Evolutionary conservation across 1,140 invertebrate genomes (phyloP).

Genomic region (Drosophila ohnishii): DNA sequence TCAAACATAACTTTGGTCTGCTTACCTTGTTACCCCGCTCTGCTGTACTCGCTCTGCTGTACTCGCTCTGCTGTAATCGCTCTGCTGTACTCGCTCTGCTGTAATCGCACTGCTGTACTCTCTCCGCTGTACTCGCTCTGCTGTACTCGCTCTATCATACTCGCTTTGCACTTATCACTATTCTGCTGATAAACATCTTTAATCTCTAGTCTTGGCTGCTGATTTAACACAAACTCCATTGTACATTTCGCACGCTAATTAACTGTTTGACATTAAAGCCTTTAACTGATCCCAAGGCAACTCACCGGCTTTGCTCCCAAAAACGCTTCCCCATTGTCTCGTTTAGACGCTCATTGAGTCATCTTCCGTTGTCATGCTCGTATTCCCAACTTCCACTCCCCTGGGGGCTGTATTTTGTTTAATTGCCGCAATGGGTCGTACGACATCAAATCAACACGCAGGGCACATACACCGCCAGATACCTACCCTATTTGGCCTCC

Average conservation of each 20-base stretch:
- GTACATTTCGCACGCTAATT: conserved; percentile 11
- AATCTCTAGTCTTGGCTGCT: too few relatives aligned
- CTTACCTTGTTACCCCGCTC: too few relatives aligned
- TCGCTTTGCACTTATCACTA: neutral
- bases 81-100: neutral
- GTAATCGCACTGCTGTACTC: neutral
- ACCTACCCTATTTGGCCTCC: neutral
- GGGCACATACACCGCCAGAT: conserved; percentile 44
- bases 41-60: neutral
- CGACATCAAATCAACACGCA: conserved; percentile 60
- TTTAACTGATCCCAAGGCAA: conserved; percentile 1
- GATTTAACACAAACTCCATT: neutral
- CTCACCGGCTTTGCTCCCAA: neutral
- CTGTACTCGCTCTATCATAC: neutral
- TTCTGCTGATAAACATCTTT: neutral
- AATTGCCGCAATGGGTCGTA: conserved; percentile 60
- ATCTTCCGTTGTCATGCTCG: conserved; percentile 19
- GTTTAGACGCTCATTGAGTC: conserved; percentile 15
- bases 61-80: neutral
- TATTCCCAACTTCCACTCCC: conserved; percentile 4
- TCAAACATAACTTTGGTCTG: too few relatives aligned
- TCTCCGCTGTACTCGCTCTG: neutral
- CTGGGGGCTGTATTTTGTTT: conserved; percentile 44
- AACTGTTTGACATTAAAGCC: conserved; percentile 8
- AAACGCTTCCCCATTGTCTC: neutral